A percentile compares a stretch with the other conserved stretches of the same genome.
These are phyloP conservation scores for Brachionichthys hirsutus DNA, from an alignment of 2,113 vertebrate genomes.

Conservation along the genomic window DNA sequence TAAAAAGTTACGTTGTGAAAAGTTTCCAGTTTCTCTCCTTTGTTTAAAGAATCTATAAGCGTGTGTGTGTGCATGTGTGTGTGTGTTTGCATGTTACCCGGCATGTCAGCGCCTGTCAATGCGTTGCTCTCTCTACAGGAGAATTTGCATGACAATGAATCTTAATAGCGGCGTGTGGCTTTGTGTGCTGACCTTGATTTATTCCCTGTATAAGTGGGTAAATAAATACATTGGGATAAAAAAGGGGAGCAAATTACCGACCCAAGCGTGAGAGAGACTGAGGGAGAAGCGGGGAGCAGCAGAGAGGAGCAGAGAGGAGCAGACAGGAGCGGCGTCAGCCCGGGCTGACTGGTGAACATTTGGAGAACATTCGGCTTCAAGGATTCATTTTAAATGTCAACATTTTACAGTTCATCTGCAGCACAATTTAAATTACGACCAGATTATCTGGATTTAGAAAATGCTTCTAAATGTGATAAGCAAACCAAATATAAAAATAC, in stretches of 20 bases:
- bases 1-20: too few relatives aligned
- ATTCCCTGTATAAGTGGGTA: constrained; percentile 72
- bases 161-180: constrained; percentile 69
- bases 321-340: constrained; percentile 4
- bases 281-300: constrained; percentile 10
- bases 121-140: constrained; percentile 31
- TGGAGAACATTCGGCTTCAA: too few relatives aligned
- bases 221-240: constrained; percentile 63
- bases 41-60: too few relatives aligned
- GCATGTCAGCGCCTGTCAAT: constrained; percentile 76
- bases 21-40: too few relatives aligned
- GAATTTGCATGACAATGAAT: constrained; percentile 81
- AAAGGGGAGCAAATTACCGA: constrained; percentile 36
- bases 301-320: too few relatives aligned
- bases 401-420: too few relatives aligned
- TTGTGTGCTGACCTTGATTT: constrained; percentile 79
- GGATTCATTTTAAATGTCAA: too few relatives aligned
- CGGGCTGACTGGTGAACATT: constrained; percentile 8
- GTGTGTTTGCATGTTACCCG: constrained; percentile 32
- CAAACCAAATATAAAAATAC: too few relatives aligned
- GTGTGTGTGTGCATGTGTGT: neutral
- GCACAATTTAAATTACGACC: too few relatives aligned
- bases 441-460: too few relatives aligned
- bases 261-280: constrained; percentile 49
- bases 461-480: too few relatives aligned